phyloP scores from a whole-genome alignment of 37 sponge, comb jelly and placozoan species.

The Amphimedon queenslandica region DNA sequence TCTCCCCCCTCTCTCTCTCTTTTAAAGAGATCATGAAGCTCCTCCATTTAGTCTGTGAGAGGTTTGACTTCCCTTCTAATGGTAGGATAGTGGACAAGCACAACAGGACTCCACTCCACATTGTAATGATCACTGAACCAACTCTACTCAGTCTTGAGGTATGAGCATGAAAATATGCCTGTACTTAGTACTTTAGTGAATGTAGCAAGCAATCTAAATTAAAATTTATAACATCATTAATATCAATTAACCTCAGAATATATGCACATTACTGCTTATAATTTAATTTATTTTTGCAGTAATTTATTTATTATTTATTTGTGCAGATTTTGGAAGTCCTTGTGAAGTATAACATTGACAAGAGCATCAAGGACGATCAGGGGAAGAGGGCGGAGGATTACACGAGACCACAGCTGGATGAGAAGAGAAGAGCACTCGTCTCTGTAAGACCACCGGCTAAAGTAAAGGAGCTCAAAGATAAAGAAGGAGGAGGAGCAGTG shows the following conservation, averaged over 20 bases:
- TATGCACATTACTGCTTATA: no score
- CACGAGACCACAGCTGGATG: neutral
- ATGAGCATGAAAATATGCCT: no score
- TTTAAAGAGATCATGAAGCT: constrained; percentile 1
- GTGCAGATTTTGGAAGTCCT: neutral
- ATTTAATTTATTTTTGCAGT: no score
- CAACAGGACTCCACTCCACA: constrained; percentile 36
- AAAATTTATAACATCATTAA: no score
- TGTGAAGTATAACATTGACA: neutral
- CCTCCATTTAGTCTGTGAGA: constrained; percentile 6
- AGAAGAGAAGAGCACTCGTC: neutral
- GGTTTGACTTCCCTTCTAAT: constrained; percentile 7
- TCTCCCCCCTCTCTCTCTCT: constrained; percentile 3
- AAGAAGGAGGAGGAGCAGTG: no score
- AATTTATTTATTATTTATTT: no score
- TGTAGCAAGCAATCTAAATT: no score
- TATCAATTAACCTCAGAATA: no score
- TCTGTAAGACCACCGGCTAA: neutral
- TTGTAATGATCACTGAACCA: constrained; percentile 16
- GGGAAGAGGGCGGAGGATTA: neutral
- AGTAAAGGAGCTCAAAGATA: no score
- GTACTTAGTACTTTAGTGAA: no score
- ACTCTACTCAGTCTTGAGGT: neutral
- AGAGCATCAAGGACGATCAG: neutral
- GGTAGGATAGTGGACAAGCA: constrained; percentile 21